Evolutionary conservation across 2,113 vertebrate genomes (phyloP), one percentile per base, ranked within the genome.

Genomic region (Caretta caretta): DNA sequence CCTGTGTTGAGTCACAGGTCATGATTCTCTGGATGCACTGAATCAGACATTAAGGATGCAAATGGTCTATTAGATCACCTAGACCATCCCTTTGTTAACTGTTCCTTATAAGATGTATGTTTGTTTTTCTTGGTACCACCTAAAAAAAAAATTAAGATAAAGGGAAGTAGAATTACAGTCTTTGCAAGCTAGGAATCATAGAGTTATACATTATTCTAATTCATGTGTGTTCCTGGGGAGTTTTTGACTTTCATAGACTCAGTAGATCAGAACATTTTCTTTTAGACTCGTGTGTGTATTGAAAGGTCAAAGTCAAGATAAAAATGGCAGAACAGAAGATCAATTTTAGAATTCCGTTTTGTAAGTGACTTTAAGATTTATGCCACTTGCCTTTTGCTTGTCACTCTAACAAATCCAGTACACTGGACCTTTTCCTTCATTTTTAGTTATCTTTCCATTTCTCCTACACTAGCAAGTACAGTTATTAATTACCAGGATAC

Each of bases 1-100:
- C 42, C 24, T 29, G 6, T 38, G 94, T n/a, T 96, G 92, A 96
- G 92, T 97, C 95, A 97, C 57, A 76, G 69, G 50, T 85, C 86
- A 93, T 82, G 75, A 31, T 94, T 97, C 93, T 86, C 87, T 90
- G 81, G 65, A 22, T 72, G 38, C 81, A 49, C 84, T 97, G 94
- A 96, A 88, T 96, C 96, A 97, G 93, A 19, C 1, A 1, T 76
- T 31, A 83, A 79, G 51, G 81, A 10, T 20, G 83, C 11, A 82
- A 84, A 95, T 88, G 46, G 79, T 88, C 92, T 83, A 20, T 42
- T 72, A 56, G 89, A 92, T 92, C 87, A 75, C 42, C 11, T 22
- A 89, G 86, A 89, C 95, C 7, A 0, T 59, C 90, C 90, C 84
- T 96, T 95, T 38, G 86, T 88, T 93, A 86, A 88, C 51, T 96